Evolutionary conservation across 2,888 invertebrate genomes (phyloP).

Genomic region (Leptodirus hochenwartii): DNA sequence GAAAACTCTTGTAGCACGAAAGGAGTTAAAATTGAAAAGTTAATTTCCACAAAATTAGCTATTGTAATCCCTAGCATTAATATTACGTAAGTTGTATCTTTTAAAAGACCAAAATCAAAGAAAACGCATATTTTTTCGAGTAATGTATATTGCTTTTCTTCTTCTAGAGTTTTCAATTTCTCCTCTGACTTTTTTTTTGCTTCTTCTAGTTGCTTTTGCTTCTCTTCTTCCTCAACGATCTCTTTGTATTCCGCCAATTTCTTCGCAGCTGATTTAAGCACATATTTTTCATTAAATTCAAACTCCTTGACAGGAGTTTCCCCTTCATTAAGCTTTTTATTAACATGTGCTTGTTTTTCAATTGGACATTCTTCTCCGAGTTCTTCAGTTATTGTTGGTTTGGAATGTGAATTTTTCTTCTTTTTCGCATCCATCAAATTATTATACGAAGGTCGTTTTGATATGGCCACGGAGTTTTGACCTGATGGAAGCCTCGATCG

Average conservation of each 20-base stretch:
- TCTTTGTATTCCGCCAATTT: constrained; percentile 31
- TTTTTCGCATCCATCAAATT: constrained; percentile 18
- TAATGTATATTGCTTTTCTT: constrained; percentile 25
- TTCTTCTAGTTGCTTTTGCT: constrained; percentile 10
- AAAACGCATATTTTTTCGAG: constrained; percentile 40
- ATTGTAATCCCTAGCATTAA: constrained; percentile 51
- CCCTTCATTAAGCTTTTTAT: constrained; percentile 28
- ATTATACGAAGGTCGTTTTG: constrained; percentile 21
- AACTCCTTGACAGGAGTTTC: constrained; percentile 15
- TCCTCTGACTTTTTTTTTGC: constrained; percentile 9
- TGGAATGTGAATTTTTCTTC: constrained; percentile 15
- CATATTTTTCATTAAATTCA: constrained; percentile 31
- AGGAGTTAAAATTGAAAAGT: constrained; percentile 54
- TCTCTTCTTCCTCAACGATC: constrained; percentile 4
- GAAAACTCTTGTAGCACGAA: constrained; percentile 53
- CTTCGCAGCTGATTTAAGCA: constrained; percentile 34
- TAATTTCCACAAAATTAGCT: constrained; percentile 51
- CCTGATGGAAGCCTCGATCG: constrained; percentile 14
- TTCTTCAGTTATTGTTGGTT: constrained; percentile 16
- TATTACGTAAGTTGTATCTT: constrained; percentile 49
- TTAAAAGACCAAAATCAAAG: constrained; percentile 50
- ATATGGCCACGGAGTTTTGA: constrained; percentile 24
- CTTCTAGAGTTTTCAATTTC: constrained; percentile 17
- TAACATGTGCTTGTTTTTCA: constrained; percentile 25
- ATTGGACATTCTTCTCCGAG: constrained; percentile 19